A percentile compares a stretch with the other conserved stretches of the same genome.
phyloP scores from a whole-genome alignment of 2,797 vertebrate genomes.

The Amazona finschi region DNA sequence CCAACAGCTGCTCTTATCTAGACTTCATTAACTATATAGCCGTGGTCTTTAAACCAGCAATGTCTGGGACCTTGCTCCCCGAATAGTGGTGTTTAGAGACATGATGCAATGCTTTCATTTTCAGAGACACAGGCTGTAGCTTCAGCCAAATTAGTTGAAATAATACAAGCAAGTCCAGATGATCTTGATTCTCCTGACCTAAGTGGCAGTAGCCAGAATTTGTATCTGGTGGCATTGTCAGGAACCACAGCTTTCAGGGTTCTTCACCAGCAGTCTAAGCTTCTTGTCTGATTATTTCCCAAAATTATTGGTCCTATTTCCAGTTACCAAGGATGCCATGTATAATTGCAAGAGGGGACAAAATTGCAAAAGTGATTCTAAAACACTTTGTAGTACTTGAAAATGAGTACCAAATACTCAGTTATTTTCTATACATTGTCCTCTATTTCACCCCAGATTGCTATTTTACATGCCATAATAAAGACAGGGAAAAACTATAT shows the following conservation, averaged over 20 bases:
- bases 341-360: background rate
- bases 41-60: background rate
- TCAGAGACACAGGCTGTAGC: background rate
- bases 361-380: background rate
- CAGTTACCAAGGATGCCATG: background rate
- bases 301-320: background rate
- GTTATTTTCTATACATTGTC: background rate
- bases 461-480: background rate
- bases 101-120: background rate
- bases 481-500: background rate
- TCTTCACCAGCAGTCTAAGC: background rate
- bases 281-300: background rate
- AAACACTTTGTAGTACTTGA: background rate
- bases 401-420: background rate
- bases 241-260: background rate
- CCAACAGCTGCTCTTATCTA: background rate
- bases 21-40: background rate
- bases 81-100: background rate
- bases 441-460: background rate
- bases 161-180: background rate
- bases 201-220: background rate
- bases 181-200: background rate
- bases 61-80: background rate
- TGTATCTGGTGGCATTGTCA: background rate
- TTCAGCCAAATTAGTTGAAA: background rate